Percentiles rank a stretch among this genome's conserved stretches.
Evolutionary conservation across 2,888 invertebrate species (phyloP).

Genomic region (Tetranychus truncatus): DNA sequence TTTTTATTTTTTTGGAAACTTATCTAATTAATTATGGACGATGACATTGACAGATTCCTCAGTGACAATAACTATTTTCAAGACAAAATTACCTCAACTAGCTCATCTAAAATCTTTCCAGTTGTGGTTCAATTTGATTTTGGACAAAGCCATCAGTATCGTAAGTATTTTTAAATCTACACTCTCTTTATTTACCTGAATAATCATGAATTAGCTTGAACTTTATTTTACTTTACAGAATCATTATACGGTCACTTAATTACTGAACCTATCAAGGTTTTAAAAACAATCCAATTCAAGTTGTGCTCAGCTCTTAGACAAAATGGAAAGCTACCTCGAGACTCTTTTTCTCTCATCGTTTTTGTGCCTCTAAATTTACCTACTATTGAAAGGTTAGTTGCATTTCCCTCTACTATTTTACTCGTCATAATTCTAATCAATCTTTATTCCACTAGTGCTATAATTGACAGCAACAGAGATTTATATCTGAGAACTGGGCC

Average conservation of each 20-base stretch:
- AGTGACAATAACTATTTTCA: not conserved
- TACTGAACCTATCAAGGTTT: not conserved
- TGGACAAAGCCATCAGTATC: not conserved
- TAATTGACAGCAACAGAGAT: not conserved
- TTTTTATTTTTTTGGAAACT: not conserved
- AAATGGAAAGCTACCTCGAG: not conserved
- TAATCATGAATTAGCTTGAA: too few species aligned
- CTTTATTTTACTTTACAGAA: not conserved
- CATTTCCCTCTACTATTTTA: not conserved
- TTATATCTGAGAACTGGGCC: not conserved
- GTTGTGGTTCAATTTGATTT: not conserved
- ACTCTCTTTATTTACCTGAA: not conserved
- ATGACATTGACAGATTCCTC: not conserved
- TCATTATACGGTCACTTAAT: not conserved
- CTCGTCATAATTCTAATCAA: not conserved
- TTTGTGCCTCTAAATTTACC: not conserved
- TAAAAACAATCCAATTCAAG: not conserved
- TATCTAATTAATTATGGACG: not conserved
- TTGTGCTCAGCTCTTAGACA: not conserved
- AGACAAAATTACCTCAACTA: not conserved
- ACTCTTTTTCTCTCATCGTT: not conserved
- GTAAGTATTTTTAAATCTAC: not conserved
- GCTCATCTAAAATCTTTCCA: not conserved
- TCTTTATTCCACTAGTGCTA: not conserved
- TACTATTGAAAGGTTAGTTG: not conserved